Conservation (phyloP, 2,888 invertebrate genomes). For the Drosophila neotestacea region DNA sequence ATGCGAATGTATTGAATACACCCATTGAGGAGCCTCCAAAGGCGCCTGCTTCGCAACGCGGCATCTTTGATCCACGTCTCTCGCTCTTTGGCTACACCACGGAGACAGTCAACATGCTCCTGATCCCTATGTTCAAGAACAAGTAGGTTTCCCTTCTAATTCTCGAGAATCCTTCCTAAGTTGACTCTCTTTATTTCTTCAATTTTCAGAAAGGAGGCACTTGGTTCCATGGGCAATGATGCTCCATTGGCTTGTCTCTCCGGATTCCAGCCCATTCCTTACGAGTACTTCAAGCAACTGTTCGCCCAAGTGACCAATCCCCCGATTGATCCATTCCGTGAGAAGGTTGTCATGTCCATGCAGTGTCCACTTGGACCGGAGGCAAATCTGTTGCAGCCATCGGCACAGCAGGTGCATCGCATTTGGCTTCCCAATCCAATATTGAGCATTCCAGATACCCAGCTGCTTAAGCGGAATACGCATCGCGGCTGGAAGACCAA, state of each 20-base stretch:
- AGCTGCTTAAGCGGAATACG: conserved; percentile 92
- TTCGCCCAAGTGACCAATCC: conserved; percentile 99
- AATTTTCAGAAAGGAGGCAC: conserved; percentile 94
- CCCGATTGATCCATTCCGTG: conserved; percentile 99
- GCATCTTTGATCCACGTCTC: conserved; percentile 92
- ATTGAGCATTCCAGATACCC: conserved; percentile 95
- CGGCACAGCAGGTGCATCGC: conserved; percentile 93
- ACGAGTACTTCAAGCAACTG: conserved; percentile 99
- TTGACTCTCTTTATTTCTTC: background rate
- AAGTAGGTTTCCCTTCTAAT: conserved; percentile 87
- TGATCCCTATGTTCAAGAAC: conserved; percentile 98
- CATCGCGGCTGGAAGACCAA: conserved; percentile 95
- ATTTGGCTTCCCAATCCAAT: conserved; percentile 97
- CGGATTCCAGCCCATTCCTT: conserved; percentile 96
- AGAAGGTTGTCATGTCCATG: conserved; percentile 99
- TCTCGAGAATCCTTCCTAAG: background rate
- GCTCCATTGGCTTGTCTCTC: conserved; percentile 98
- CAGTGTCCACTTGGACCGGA: conserved; percentile 99
- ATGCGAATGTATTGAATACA: conserved; percentile 86
- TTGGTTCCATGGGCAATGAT: conserved; percentile 99
- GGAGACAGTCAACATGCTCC: conserved; percentile 96
- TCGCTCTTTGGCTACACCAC: conserved; percentile 97
- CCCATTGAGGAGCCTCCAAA: conserved; percentile 54
- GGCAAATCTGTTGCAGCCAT: conserved; percentile 96
- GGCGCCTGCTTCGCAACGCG: conserved; percentile 84